Evolutionary conservation across 2,113 vertebrate genomes (phyloP).

Genomic region (Cyanoderma ruficeps): DNA sequence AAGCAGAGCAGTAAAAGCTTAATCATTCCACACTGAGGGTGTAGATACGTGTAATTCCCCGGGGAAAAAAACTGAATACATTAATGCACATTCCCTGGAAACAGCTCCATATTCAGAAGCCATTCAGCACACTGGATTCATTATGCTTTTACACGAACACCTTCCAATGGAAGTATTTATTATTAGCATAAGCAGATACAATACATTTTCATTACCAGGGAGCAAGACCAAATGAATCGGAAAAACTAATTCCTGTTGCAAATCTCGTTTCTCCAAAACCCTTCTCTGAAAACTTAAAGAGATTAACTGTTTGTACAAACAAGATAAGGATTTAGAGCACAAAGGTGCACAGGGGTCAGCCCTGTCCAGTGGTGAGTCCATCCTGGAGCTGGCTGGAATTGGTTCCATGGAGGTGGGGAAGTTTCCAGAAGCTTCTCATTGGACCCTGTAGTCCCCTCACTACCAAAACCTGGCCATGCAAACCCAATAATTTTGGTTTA

Average conservation of each 20-base stretch:
- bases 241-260: constrained; percentile 6
- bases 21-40: neutral
- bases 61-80: constrained; percentile 29
- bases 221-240: neutral
- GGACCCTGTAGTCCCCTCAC: rapidly evolving
- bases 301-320: neutral
- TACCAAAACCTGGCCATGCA: neutral
- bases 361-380: neutral
- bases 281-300: neutral
- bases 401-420: neutral
- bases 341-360: neutral
- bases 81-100: constrained; percentile 53
- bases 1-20: constrained; percentile 27
- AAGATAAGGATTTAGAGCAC: neutral
- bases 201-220: constrained; percentile 15
- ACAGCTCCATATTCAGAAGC: constrained; percentile 44
- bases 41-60: constrained; percentile 29
- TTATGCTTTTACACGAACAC: constrained; percentile 34
- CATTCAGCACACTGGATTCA: neutral
- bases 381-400: neutral
- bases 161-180: constrained; percentile 19
- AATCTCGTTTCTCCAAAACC: neutral
- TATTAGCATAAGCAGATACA: constrained; percentile 42
- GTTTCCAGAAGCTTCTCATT: neutral
- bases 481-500: neutral